Conservation (phyloP, 2,888 invertebrate genomes). For the Esperia sulphurella region DNA sequence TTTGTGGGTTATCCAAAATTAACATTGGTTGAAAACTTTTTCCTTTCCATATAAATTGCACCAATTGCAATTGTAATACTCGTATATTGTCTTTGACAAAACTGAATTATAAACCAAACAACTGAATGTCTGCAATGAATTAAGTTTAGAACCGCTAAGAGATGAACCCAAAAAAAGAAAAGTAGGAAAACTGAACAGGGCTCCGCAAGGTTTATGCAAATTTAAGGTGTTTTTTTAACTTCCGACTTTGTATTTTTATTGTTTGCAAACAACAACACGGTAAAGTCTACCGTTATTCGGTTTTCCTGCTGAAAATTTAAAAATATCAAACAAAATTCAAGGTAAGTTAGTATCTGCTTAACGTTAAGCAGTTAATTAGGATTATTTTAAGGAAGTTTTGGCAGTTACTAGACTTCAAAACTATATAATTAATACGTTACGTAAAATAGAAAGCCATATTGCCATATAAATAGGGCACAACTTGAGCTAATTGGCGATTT, state of each 20-base stretch:
- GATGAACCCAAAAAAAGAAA: conserved; percentile 55
- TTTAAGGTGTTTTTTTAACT: conserved; percentile 68
- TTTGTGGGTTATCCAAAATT: too few species aligned
- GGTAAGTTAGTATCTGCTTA: too few species aligned
- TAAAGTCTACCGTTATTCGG: conserved; percentile 45
- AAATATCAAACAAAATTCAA: background rate
- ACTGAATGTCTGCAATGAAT: conserved; percentile 39
- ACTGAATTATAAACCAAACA: conserved; percentile 19
- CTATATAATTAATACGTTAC: too few species aligned
- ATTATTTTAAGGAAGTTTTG: background rate
- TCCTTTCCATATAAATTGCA: too few species aligned
- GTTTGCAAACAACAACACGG: conserved; percentile 61
- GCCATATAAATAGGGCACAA: too few species aligned
- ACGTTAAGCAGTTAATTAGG: too few species aligned
- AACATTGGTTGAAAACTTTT: too few species aligned
- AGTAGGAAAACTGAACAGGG: conserved; percentile 53
- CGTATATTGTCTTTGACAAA: too few species aligned
- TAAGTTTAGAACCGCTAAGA: conserved; percentile 49
- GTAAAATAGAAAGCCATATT: too few species aligned
- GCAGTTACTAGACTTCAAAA: too few species aligned
- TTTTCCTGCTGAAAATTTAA: conserved; percentile 8
- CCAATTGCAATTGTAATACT: too few species aligned
- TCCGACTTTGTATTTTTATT: conserved; percentile 61
- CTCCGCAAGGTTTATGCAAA: conserved; percentile 69
- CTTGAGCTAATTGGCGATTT: too few species aligned